phyloP scores from a whole-genome alignment of 2,113 vertebrate species.

The Galeopterus variegatus region DNA sequence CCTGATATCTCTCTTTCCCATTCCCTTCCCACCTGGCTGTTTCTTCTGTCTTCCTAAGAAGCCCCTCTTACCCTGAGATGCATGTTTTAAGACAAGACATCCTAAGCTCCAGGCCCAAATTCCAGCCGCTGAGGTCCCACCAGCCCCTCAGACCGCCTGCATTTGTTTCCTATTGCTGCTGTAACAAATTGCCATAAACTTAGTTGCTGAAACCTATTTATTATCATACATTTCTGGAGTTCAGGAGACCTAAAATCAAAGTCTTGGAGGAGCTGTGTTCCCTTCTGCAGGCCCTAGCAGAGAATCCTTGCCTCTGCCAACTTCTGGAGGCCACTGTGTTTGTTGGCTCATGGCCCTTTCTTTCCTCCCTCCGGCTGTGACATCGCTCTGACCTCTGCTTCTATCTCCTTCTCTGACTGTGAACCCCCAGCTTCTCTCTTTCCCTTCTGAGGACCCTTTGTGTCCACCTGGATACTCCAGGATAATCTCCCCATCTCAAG shows the following conservation, averaged over 20 bases:
- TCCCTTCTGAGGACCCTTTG: not conserved
- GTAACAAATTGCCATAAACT: not conserved
- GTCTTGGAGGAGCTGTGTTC: not conserved
- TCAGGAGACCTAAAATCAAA: not conserved
- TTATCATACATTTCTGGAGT: not conserved
- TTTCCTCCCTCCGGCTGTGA: not conserved
- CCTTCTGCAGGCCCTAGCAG: not conserved
- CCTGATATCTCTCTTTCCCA: not conserved
- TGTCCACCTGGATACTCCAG: not conserved
- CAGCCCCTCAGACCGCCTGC: not conserved
- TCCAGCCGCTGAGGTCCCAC: not conserved
- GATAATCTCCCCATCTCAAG: not conserved
- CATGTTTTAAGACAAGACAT: not conserved
- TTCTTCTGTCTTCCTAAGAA: not conserved
- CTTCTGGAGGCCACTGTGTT: not conserved
- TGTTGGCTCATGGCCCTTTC: not conserved
- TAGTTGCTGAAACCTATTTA: not conserved
- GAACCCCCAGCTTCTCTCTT: not conserved
- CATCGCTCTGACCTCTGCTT: not conserved
- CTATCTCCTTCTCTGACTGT: not conserved
- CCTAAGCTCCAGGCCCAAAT: not conserved
- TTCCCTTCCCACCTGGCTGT: not conserved
- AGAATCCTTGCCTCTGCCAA: not conserved
- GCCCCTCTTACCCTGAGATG: not conserved
- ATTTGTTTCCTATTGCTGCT: not conserved